Evolutionary conservation across 2,797 vertebrate species (phyloP).

Genomic region (Notolabrus celidotus): DNA sequence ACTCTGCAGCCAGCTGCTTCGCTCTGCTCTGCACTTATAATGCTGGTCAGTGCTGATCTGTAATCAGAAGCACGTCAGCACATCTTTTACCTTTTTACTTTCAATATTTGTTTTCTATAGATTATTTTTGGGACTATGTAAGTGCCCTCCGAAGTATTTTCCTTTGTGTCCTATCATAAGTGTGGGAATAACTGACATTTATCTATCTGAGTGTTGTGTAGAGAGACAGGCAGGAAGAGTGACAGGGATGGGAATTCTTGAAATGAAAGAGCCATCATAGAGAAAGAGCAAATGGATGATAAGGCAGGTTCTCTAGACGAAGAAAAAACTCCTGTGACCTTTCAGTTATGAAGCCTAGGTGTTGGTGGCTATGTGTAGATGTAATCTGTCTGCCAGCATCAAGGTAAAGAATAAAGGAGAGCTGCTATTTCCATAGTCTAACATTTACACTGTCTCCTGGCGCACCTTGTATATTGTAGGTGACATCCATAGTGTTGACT

Average conservation of each 20-base stretch:
- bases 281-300: background rate
- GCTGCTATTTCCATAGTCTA: slow-evolving; percentile 78
- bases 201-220: background rate
- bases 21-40: no score
- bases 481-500: slow-evolving; percentile 17
- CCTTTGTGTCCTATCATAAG: background rate
- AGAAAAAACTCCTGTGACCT: slow-evolving; percentile 19
- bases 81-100: background rate
- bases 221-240: slow-evolving; percentile 6
- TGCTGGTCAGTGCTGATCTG: no score
- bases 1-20: slow-evolving; percentile 37
- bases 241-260: background rate
- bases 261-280: no score
- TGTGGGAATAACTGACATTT: background rate
- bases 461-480: slow-evolving; percentile 55
- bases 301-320: slow-evolving; percentile 24
- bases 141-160: background rate
- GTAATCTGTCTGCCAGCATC: slow-evolving; percentile 77
- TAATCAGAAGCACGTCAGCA: no score
- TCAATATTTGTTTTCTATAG: background rate
- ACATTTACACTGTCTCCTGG: slow-evolving; percentile 71
- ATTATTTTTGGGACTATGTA: background rate
- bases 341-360: slow-evolving; percentile 29
- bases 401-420: slow-evolving; percentile 73
- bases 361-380: slow-evolving; percentile 68